A percentile compares a stretch with the other conserved stretches of the same genome.
Conservation (phyloP, 2,797 vertebrate species). For the Craterocephalus amniculus region DNA sequence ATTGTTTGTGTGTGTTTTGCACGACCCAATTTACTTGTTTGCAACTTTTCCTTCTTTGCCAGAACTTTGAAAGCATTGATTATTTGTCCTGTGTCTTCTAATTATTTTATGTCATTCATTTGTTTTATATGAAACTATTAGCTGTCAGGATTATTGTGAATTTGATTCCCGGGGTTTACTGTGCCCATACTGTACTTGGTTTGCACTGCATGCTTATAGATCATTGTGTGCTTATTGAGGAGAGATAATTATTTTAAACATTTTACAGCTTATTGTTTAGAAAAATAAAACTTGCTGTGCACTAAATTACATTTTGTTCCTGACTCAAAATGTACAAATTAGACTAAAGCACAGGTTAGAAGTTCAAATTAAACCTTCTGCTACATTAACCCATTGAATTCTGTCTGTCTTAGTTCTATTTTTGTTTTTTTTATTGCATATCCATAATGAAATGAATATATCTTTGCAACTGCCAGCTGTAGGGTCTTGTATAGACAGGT, state of each 20-base stretch:
- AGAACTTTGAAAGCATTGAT: background rate
- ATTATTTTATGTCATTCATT: background rate
- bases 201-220: background rate
- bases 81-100: constrained; percentile 3
- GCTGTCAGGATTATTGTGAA: background rate
- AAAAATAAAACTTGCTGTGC: too few species aligned
- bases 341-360: background rate
- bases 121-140: constrained; percentile 26
- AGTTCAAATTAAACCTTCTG: background rate
- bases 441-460: too few species aligned
- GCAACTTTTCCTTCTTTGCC: background rate
- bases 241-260: background rate
- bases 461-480: too few species aligned
- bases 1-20: too few species aligned
- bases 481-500: too few species aligned
- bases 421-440: too few species aligned
- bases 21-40: constrained; percentile 1
- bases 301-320: too few species aligned
- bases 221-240: background rate
- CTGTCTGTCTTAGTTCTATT: too few species aligned
- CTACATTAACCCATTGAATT: background rate
- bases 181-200: constrained; percentile 1
- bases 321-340: background rate
- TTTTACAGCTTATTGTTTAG: background rate
- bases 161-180: background rate